Conservation (phyloP, 2,797 vertebrate species). For the Syndactyla subalaris region DNA sequence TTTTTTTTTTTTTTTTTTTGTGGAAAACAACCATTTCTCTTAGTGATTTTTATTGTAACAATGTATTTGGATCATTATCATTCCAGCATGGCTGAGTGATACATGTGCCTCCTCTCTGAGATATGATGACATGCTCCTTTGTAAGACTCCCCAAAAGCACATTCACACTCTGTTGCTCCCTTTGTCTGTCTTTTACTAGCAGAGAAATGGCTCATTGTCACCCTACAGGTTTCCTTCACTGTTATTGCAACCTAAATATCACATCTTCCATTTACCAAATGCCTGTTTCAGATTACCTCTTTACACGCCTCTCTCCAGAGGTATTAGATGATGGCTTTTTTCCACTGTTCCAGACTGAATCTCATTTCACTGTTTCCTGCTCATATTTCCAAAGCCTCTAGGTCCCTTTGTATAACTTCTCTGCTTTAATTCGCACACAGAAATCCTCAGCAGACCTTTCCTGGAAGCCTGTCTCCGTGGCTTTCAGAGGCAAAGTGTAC, state of each 20-base stretch:
- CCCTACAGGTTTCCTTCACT: not conserved
- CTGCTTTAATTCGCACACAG: not conserved
- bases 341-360: not conserved
- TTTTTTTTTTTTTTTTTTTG: not conserved
- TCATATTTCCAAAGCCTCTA: not conserved
- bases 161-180: not conserved
- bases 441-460: not conserved
- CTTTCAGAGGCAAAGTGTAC: not conserved
- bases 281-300: slow-evolving; percentile 14
- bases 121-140: not conserved
- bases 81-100: not conserved
- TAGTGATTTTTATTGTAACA: not conserved
- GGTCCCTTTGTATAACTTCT: not conserved
- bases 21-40: not conserved
- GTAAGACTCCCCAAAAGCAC: not conserved
- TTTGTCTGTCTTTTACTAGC: not conserved
- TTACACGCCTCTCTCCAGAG: not conserved
- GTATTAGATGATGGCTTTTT: not conserved
- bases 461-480: not conserved
- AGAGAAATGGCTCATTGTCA: slow-evolving; percentile 1
- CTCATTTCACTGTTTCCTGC: not conserved
- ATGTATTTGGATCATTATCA: not conserved
- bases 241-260: slow-evolving; percentile 1
- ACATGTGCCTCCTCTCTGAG: not conserved
- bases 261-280: not conserved